Percentiles rank a stretch among this genome's conserved stretches.
Evolutionary conservation across 2,113 vertebrate species (phyloP).

Genomic region (Seriola quinqueradiata): DNA sequence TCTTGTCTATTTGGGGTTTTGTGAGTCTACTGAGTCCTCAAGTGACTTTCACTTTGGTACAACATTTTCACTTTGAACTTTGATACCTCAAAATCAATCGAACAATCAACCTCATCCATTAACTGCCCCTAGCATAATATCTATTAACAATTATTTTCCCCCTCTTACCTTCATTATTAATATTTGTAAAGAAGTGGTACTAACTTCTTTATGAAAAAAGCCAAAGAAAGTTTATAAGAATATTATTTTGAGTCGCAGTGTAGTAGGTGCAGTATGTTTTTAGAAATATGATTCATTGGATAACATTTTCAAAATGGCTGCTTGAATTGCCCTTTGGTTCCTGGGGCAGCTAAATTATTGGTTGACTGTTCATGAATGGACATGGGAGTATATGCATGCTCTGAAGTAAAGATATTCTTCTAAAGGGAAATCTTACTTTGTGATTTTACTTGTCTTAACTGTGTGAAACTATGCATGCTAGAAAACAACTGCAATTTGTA

Average conservation of each 20-base stretch:
- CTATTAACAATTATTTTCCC: background rate
- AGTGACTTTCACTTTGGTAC: slow-evolving; percentile 36
- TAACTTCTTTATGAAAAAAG: slow-evolving; percentile 63
- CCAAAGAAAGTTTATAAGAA: slow-evolving; percentile 75
- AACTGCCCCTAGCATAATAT: slow-evolving; percentile 21
- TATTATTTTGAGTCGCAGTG: slow-evolving; percentile 42
- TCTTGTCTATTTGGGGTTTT: slow-evolving; percentile 26
- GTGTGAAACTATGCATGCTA: slow-evolving; percentile 80
- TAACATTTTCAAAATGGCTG: slow-evolving; percentile 32
- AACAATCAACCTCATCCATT: slow-evolving; percentile 51
- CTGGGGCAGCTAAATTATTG: slow-evolving; percentile 34
- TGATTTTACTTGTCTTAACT: slow-evolving; percentile 67
- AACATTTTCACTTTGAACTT: slow-evolving; percentile 49
- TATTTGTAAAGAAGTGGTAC: slow-evolving; percentile 35
- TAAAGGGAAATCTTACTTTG: slow-evolving; percentile 60
- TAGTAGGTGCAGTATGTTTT: slow-evolving; percentile 19
- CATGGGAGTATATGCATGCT: slow-evolving; percentile 53
- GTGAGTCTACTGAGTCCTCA: slow-evolving; percentile 38
- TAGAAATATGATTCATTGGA: slow-evolving; percentile 24
- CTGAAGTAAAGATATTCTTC: slow-evolving; percentile 43
- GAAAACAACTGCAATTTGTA: slow-evolving; percentile 70
- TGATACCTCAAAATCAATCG: slow-evolving; percentile 65
- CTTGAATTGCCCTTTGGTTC: slow-evolving; percentile 24
- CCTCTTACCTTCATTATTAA: slow-evolving; percentile 27
- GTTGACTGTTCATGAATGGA: slow-evolving; percentile 40